phyloP scores from a whole-genome alignment of 2,113 vertebrate species.

The Paradoxurus hermaphroditus region DNA sequence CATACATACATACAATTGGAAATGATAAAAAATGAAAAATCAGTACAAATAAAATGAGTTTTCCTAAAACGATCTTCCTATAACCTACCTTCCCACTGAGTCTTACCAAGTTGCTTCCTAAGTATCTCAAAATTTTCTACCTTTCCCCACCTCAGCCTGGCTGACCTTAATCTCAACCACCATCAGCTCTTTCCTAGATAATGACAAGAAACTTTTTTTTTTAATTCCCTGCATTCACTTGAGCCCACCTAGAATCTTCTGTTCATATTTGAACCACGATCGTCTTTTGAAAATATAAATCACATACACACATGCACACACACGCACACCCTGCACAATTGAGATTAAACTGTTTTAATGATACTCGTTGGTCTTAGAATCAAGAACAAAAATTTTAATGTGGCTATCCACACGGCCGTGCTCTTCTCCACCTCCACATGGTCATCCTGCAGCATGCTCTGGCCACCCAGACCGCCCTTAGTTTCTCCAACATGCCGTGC shows the following conservation, averaged over 20 bases:
- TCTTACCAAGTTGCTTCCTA: not conserved
- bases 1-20: not conserved
- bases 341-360: not conserved
- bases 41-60: not conserved
- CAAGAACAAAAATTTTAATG: not conserved
- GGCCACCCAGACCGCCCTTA: not conserved
- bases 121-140: not conserved
- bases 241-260: not conserved
- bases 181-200: not conserved
- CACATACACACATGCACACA: not conserved
- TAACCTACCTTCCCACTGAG: not conserved
- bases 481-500: accelerated
- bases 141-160: not conserved
- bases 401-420: not conserved
- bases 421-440: not conserved
- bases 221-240: not conserved
- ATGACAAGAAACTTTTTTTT: not conserved
- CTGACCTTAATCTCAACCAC: not conserved
- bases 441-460: too few relatives aligned
- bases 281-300: not conserved
- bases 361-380: not conserved
- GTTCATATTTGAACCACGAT: not conserved
- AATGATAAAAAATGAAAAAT: not conserved
- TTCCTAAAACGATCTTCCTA: not conserved
- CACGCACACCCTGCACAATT: not conserved